These are phyloP conservation scores for Tanypteryx hageni DNA, from an alignment of 2,888 invertebrate genomes.

Conservation along the genomic window DNA sequence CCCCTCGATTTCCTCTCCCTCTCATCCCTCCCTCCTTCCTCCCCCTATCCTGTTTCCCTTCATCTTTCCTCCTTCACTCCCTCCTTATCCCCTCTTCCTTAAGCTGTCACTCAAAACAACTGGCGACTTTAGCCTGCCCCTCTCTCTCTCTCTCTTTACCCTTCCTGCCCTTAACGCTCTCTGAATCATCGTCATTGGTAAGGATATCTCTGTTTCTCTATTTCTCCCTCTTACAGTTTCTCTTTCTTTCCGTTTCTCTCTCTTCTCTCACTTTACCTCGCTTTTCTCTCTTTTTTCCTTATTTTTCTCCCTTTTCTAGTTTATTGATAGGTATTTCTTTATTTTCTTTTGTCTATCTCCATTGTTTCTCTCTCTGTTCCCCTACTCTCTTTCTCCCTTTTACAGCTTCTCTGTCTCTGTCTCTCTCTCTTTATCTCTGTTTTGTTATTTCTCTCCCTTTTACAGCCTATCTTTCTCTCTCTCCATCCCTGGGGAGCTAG, in stretches of 20 bases:
- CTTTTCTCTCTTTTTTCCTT: not conserved
- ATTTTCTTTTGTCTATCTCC: no score
- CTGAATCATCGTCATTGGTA: not conserved
- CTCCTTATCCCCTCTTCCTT: not conserved
- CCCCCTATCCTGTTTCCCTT: not conserved
- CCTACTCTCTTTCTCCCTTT: not conserved
- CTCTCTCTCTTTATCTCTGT: not conserved
- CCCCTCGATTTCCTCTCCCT: not conserved
- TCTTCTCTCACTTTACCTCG: not conserved
- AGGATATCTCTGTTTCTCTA: not conserved
- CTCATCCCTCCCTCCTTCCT: not conserved
- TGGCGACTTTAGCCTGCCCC: not conserved
- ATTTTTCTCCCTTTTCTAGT: not conserved
- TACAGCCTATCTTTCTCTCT: not conserved
- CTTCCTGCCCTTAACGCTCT: not conserved
- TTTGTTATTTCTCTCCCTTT: no score
- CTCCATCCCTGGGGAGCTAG: not conserved
- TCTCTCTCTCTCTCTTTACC: not conserved
- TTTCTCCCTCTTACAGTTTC: not conserved
- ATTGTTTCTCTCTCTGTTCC: not conserved
- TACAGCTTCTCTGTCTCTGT: not conserved
- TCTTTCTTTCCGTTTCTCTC: not conserved
- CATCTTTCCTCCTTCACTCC: not conserved
- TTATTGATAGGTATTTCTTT: no score
- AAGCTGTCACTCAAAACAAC: slow-evolving; percentile 1